Evolutionary conservation across 2,113 vertebrate species (phyloP).

Genomic region (Zosterops hypoxanthus): DNA sequence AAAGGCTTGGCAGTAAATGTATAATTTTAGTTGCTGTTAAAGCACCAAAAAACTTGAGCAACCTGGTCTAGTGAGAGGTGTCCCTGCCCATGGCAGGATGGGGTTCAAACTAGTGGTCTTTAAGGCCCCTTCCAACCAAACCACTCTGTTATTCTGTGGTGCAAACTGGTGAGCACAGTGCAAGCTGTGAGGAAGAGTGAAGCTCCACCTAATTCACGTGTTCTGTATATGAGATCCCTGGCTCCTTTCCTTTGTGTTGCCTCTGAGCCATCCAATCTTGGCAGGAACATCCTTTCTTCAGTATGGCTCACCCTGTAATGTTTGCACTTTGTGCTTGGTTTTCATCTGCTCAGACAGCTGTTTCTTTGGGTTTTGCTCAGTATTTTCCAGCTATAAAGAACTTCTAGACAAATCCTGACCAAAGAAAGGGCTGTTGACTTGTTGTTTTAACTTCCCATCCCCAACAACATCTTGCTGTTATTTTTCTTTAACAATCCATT

Average conservation of each 20-base stretch:
- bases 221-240: background rate
- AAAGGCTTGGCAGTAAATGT: background rate
- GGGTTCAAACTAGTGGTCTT: background rate
- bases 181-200: background rate
- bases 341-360: background rate
- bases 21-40: background rate
- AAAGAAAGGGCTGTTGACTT: background rate
- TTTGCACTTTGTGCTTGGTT: background rate
- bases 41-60: background rate
- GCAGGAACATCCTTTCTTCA: background rate
- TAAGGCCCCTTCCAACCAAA: background rate
- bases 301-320: background rate
- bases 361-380: background rate
- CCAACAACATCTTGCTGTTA: background rate
- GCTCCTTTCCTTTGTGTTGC: background rate
- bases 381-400: background rate
- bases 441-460: background rate
- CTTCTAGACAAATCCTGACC: background rate
- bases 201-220: background rate
- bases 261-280: background rate
- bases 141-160: background rate
- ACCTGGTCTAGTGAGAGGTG: background rate
- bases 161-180: background rate
- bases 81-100: background rate
- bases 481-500: conserved; percentile 52